Conservation (phyloP, 1,140 invertebrate genomes). For the Ceratina australensis region DNA sequence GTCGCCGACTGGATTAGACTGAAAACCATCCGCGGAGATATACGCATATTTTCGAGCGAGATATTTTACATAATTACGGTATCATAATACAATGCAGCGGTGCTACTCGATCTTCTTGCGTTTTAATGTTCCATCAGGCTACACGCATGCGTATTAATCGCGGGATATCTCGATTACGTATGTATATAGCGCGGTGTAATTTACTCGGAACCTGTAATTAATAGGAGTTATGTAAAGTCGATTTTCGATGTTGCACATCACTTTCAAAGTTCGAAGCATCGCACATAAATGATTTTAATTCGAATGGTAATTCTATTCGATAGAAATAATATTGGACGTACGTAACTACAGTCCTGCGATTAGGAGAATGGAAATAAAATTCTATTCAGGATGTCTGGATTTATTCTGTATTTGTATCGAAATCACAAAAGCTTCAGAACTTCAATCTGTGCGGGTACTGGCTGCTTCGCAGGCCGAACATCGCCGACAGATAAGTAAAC, state of each 20-base stretch:
- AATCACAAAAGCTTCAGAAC: constrained; percentile 85
- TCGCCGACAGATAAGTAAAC: constrained; percentile 93
- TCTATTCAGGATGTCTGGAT: constrained; percentile 26
- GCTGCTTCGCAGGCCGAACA: constrained; percentile 95
- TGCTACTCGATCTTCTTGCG: constrained; percentile 14
- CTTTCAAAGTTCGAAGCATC: too few relatives aligned
- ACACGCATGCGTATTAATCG: constrained; percentile 22
- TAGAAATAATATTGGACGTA: too few relatives aligned
- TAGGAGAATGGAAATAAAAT: neutral
- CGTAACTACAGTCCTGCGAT: too few relatives aligned
- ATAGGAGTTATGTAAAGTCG: neutral
- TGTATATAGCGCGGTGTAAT: neutral
- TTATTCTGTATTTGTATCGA: constrained; percentile 40
- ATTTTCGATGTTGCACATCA: neutral
- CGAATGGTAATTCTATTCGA: too few relatives aligned
- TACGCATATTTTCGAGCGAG: constrained; percentile 8
- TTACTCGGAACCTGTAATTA: neutral
- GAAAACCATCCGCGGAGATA: constrained; percentile 8
- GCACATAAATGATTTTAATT: too few relatives aligned
- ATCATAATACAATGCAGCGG: constrained; percentile 29
- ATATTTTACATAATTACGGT: constrained; percentile 25
- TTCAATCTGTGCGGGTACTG: constrained; percentile 97
- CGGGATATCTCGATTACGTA: neutral
- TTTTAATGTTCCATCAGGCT: constrained; percentile 18
- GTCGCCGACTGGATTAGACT: constrained; percentile 17